phyloP scores from a whole-genome alignment of 2,888 invertebrate species.

The Megalurothrips usitatus region DNA sequence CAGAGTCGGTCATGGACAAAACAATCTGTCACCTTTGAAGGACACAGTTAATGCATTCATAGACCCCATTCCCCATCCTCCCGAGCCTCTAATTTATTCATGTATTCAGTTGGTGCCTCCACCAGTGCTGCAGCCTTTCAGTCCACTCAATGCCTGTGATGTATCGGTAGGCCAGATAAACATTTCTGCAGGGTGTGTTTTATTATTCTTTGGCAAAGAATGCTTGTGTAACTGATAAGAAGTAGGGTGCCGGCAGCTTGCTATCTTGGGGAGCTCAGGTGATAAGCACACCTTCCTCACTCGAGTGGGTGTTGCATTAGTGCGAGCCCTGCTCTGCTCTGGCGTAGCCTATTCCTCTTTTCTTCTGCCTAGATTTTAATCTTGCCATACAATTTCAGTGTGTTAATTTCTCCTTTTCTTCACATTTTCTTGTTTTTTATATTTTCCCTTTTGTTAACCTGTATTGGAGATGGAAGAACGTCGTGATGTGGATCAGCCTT shows the following conservation, averaged over 20 bases:
- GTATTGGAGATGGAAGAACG: not conserved
- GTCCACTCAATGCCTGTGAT: too few species aligned
- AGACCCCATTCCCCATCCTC: not conserved
- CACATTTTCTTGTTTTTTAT: not conserved
- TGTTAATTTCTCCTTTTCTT: not conserved
- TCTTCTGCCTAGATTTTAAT: not conserved
- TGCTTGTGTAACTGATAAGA: not conserved
- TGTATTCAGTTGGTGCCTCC: not conserved
- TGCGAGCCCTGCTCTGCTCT: not conserved
- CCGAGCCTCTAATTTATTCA: not conserved
- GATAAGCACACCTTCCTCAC: not conserved
- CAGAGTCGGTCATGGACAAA: not conserved
- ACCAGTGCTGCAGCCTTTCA: not conserved
- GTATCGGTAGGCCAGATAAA: too few species aligned
- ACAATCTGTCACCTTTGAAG: not conserved
- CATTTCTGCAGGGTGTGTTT: not conserved
- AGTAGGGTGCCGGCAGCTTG: not conserved
- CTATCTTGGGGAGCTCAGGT: not conserved
- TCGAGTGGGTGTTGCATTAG: not conserved
- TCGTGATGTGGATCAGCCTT: not conserved
- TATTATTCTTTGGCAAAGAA: not conserved
- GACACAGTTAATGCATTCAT: not conserved
- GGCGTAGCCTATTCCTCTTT: not conserved
- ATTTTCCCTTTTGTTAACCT: not conserved
- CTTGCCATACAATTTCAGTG: not conserved